Base-by-base conservation (phyloP, 2,888 invertebrate species). In the Macropis europaea region DNA sequence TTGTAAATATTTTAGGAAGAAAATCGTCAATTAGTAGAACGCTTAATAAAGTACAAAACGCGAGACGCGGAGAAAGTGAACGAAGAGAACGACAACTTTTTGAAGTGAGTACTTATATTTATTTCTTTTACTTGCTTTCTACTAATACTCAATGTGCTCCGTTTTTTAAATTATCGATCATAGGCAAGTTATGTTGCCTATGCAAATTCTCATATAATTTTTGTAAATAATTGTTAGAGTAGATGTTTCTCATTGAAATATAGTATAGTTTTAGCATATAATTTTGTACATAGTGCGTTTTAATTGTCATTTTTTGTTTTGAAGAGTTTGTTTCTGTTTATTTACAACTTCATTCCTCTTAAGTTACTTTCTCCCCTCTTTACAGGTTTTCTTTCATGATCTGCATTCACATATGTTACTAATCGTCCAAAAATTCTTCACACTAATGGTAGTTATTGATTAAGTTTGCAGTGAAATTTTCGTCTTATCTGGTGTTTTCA, bases 61-160 rank as follows among this genome's bases (percentile, higher is more conserved):
- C 95, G 96, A 91, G 98, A 98, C 92, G 99, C 98, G 0, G 98
- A 99, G 86, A 95, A 95, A 90, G 94, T 99, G 93, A 99, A 99
- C 88, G 96, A 97, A 91, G 98, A 99, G 90, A 99, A 99, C 91
- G 99, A 99, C 90, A 95, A 95, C 89, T 95, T 96, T 89, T 91
- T 97, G 82, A 96, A 95, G 97, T 97, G 93, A 94, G 94, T 91
- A 77, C 6, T 30, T 22, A 34, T 43, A 38, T 32, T 73, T 26
- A 22, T 52, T 38, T 43, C 26, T 9, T 17, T 53, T 59, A 13
- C 32, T 43, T 22, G 30, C 3, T 3, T 43, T 40, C 15, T 28
- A 42, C 11, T 54, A 15, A 50, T 30, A 2, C n/a, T n/a, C n/a
- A n/a, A 34, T 36, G 3, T 32, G 32, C 9, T 32, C 7, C 9